phyloP scores from a whole-genome alignment of 1,140 invertebrate genomes.

The Bombus polaris region DNA sequence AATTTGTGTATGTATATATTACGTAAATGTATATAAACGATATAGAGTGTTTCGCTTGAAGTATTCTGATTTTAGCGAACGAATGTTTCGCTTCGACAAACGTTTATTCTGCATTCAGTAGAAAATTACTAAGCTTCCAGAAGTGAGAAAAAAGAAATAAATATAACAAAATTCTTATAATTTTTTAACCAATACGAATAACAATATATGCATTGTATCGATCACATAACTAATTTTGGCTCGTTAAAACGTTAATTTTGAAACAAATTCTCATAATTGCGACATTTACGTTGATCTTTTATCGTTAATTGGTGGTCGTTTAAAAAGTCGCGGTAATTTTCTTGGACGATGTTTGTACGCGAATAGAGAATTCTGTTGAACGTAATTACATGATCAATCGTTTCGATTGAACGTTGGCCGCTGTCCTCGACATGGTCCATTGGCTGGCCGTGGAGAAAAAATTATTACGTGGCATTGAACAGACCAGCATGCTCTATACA shows the following conservation, averaged over 20 bases:
- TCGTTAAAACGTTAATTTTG: background rate
- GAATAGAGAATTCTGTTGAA: constrained; percentile 7
- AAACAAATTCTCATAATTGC: background rate
- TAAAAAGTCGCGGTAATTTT: background rate
- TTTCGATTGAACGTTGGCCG: constrained; percentile 14
- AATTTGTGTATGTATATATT: no score
- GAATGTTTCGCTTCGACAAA: no score
- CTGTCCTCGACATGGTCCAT: constrained; percentile 41
- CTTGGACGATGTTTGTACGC: background rate
- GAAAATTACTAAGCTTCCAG: background rate
- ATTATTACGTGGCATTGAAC: constrained; percentile 10
- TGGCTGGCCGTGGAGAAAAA: background rate
- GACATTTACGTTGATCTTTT: background rate
- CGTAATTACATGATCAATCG: constrained; percentile 37
- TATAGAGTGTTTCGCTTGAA: no score
- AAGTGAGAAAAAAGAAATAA: no score
- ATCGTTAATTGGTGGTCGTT: background rate
- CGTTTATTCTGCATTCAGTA: background rate
- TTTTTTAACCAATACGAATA: no score
- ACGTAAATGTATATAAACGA: no score
- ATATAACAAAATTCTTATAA: background rate
- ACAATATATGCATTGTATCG: no score
- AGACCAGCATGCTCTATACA: background rate
- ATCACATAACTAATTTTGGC: background rate
- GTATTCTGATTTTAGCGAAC: no score